Evolutionary conservation across 2,797 vertebrate genomes (phyloP), one percentile per base, ranked within the genome.

Genomic region (Rallus crepitans): DNA sequence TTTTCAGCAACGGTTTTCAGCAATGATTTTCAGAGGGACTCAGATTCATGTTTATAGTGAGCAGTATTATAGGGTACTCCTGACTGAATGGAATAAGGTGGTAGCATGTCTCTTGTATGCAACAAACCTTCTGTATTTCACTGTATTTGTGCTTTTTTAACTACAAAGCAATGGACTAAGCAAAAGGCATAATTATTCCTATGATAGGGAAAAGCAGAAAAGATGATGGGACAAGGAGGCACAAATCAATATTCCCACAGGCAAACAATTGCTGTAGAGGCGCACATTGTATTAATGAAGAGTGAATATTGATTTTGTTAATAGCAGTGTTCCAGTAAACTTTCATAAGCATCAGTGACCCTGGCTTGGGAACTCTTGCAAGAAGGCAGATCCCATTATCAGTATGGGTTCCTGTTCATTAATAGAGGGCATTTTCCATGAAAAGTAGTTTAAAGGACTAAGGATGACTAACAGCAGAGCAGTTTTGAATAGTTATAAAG

Each of bases 241-340:
- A 79, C 48, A 82, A 91, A 90, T 94, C 90, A 92, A 84, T 94
- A 82, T 5, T 89, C 52, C 48, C 35, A 56, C 61, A 69, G 73
- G 85, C 40, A 93, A 93, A 93, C 63, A 90, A 75, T 76, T 94
- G 55, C 14, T 79, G 19, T 37, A 76, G 73, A 76, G 59, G 50
- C 79, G 61, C 42, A 78, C 30, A 40, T 31, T 25, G n/a, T 90
- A 82, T 89, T 92, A 95, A 94, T 72, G 80, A 93, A 65, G 50
- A 91, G 52, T 59, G 81, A 84, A 76, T 90, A 95, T 89, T 95
- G 92, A 94, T 86, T 91, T 90, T 90, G 63, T 92, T 95, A 95
- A 90, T 70, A 90, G 42, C 63, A 83, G 17, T 75, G 24, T 87
- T 82, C 64, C 70, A 90, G 81, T 89, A 94, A 93, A 90, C 40